Conservation (phyloP, 2,888 invertebrate genomes). For the Cosmorhoe ocellata region DNA sequence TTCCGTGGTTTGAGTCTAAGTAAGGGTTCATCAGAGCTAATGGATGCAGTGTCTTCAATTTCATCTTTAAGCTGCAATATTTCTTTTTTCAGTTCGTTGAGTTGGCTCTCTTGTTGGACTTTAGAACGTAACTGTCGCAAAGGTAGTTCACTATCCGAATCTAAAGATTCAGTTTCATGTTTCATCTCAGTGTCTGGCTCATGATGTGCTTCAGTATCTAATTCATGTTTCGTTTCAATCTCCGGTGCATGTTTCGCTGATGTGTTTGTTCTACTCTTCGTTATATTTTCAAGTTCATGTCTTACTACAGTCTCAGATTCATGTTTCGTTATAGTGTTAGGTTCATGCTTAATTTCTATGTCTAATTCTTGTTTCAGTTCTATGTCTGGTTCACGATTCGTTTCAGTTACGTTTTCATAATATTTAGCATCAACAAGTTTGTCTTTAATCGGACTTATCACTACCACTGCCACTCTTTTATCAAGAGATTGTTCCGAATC, state of each 20-base stretch:
- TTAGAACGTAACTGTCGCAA: slow-evolving; percentile 15
- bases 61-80: slow-evolving; percentile 51
- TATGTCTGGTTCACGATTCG: not conserved
- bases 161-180: slow-evolving; percentile 13
- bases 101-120: slow-evolving; percentile 9
- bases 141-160: slow-evolving; percentile 15
- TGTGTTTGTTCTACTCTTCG: not conserved
- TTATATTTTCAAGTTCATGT: not conserved
- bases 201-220: not conserved
- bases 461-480: slow-evolving; percentile 16
- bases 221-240: not conserved
- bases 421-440: not conserved
- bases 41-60: slow-evolving; percentile 45
- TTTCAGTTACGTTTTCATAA: not conserved
- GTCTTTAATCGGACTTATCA: slow-evolving; percentile 19
- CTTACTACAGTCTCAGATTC: not conserved
- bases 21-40: slow-evolving; percentile 15
- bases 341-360: not conserved
- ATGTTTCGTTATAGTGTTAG: not conserved
- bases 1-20: slow-evolving; percentile 12
- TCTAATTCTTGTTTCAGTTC: too few relatives aligned
- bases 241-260: not conserved
- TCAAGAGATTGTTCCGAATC: not conserved
- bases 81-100: slow-evolving; percentile 28
- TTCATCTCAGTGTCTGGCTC: slow-evolving; percentile 2